These are phyloP conservation scores for Caenorhabditis doughertyi DNA, from an alignment of 2,888 invertebrate species.

Conservation along the genomic window DNA sequence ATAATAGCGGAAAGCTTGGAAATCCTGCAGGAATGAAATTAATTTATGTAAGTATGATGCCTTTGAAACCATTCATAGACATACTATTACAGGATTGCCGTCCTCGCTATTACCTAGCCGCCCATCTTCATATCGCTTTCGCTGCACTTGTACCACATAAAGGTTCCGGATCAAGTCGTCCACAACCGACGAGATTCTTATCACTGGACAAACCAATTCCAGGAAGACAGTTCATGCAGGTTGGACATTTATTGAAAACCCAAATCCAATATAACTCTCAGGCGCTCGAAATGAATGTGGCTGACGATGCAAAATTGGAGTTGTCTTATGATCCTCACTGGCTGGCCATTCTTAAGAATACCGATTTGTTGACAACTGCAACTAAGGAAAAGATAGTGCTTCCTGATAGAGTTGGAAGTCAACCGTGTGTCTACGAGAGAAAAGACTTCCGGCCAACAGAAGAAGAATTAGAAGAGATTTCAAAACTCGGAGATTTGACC, in stretches of 20 bases:
- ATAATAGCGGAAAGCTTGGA: conserved; percentile 90
- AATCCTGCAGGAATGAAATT: conserved; percentile 91
- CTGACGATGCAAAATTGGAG: conserved; percentile 66
- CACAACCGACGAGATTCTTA: conserved; percentile 76
- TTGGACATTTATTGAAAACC: neutral
- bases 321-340: conserved; percentile 93
- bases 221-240: conserved; percentile 91
- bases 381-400: conserved; percentile 27
- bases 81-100: conserved; percentile 88
- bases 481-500: conserved; percentile 85
- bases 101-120: conserved; percentile 96
- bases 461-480: conserved; percentile 86
- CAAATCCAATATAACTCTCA: conserved; percentile 10
- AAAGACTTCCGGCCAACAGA: conserved; percentile 76
- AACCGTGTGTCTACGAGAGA: conserved; percentile 58
- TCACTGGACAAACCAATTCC: conserved; percentile 90
- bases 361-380: conserved; percentile 86
- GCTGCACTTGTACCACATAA: conserved; percentile 90
- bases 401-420: conserved; percentile 35
- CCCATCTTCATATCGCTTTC: conserved; percentile 97
- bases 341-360: conserved; percentile 91
- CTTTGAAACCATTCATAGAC: too few relatives aligned
- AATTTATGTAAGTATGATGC: conserved; percentile 84
- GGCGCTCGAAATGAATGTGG: conserved; percentile 70
- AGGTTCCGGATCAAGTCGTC: conserved; percentile 36